Conservation (phyloP, 2,888 invertebrate genomes). For the Callimorpha dominula region DNA sequence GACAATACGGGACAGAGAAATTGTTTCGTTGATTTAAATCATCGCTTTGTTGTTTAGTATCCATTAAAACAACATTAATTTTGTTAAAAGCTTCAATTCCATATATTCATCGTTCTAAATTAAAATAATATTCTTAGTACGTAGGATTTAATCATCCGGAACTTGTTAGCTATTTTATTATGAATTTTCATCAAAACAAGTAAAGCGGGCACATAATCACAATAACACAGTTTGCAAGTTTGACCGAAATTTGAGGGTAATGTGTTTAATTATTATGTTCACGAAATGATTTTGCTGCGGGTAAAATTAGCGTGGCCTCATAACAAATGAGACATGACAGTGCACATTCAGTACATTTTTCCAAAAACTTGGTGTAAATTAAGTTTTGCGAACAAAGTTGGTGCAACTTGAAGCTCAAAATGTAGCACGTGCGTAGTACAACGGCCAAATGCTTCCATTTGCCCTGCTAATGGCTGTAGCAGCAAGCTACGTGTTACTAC, state of each 20-base stretch:
- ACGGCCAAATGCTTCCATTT: conserved; percentile 41
- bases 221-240: conserved; percentile 69
- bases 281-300: conserved; percentile 69
- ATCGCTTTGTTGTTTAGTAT: conserved; percentile 56
- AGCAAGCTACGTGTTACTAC: conserved; percentile 12
- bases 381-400: conserved; percentile 71
- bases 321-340: conserved; percentile 77
- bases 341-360: conserved; percentile 73
- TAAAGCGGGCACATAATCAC: conserved; percentile 57
- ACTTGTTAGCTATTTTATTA: conserved; percentile 49
- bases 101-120: conserved; percentile 34
- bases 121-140: conserved; percentile 32
- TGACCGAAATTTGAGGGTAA: conserved; percentile 68
- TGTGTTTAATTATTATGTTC: conserved; percentile 71
- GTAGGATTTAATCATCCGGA: conserved; percentile 41
- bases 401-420: conserved; percentile 63
- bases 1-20: conserved; percentile 66
- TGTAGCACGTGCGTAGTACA: conserved; percentile 63
- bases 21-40: conserved; percentile 63
- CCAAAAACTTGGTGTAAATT: conserved; percentile 74
- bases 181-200: conserved; percentile 53
- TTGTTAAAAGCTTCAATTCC: conserved; percentile 53
- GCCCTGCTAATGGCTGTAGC: conserved; percentile 31
- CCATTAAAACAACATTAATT: conserved; percentile 60
- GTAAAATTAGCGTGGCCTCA: conserved; percentile 71